phyloP scores from a whole-genome alignment of 1,140 invertebrate genomes.

The Bombus fervidus region DNA sequence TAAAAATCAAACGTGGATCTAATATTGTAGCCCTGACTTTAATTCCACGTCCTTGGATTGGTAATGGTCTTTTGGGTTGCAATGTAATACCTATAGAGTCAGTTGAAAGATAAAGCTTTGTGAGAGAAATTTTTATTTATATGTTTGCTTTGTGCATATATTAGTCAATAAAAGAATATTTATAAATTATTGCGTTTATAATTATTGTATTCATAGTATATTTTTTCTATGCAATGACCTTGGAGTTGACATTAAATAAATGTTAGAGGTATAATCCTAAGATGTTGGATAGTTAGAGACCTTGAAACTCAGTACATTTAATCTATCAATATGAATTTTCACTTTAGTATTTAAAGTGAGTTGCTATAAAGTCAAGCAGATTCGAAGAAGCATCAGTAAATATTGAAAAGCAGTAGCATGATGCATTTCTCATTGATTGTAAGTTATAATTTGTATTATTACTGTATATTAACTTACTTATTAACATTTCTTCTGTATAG shows the following conservation, averaged over 20 bases:
- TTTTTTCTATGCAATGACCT: neutral
- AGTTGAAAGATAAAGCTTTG: slow-evolving; percentile 80
- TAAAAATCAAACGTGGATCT: slow-evolving; percentile 85
- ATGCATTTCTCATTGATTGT: slow-evolving; percentile 56
- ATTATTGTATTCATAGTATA: neutral
- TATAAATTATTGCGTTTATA: slow-evolving; percentile 39
- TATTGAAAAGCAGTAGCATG: slow-evolving; percentile 25
- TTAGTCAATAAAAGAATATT: slow-evolving; percentile 53
- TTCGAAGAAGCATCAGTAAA: slow-evolving; percentile 17
- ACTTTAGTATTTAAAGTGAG: slow-evolving; percentile 21
- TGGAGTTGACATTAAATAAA: neutral
- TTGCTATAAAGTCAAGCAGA: slow-evolving; percentile 45
- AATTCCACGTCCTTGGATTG: slow-evolving; percentile 88
- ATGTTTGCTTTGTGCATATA: slow-evolving; percentile 46
- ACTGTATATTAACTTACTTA: neutral
- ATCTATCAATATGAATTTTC: slow-evolving; percentile 45
- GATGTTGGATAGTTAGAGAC: slow-evolving; percentile 1
- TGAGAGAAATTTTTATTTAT: slow-evolving; percentile 25
- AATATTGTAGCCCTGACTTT: slow-evolving; percentile 82
- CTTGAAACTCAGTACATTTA: slow-evolving; percentile 54
- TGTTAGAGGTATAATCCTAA: slow-evolving; percentile 33
- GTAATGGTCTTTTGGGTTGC: slow-evolving; percentile 90
- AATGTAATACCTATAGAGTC: slow-evolving; percentile 85
- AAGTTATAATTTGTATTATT: slow-evolving; percentile 36
- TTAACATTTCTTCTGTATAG: slow-evolving; percentile 23